These are phyloP conservation scores for Hyperopisus bebe DNA, from an alignment of 2,113 vertebrate genomes.

Conservation along the genomic window DNA sequence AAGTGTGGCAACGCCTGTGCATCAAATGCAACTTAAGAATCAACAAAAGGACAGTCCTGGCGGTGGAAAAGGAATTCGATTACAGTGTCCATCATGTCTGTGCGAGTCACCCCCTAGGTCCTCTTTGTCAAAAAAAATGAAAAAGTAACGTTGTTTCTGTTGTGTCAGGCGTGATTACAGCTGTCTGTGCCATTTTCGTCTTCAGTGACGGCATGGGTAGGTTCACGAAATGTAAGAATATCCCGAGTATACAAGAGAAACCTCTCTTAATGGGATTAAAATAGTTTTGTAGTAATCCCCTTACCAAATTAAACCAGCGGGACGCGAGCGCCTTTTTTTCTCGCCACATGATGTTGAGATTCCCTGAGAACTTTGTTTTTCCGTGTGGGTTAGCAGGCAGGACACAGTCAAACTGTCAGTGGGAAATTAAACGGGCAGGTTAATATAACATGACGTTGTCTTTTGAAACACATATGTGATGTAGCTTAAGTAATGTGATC, in stretches of 20 bases:
- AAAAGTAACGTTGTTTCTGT: not conserved
- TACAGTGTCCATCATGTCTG: not conserved
- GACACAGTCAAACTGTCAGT: not conserved
- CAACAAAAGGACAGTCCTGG: not conserved
- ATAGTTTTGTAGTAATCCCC: constrained; percentile 55
- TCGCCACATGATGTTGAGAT: constrained; percentile 45
- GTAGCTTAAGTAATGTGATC: not conserved
- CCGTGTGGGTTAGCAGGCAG: not conserved
- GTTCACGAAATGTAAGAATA: not conserved
- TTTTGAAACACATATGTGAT: not conserved
- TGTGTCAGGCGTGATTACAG: not conserved
- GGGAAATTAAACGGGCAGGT: not conserved
- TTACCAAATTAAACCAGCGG: constrained; percentile 47
- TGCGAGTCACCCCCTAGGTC: not conserved
- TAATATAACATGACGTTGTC: not conserved
- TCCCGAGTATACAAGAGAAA: not conserved
- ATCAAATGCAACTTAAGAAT: not conserved
- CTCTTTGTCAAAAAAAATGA: not conserved
- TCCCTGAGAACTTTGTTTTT: constrained; percentile 28
- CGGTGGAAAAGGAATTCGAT: not conserved
- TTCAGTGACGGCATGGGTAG: not conserved
- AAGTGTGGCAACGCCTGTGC: no score
- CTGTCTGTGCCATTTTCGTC: not conserved
- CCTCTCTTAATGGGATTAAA: constrained; percentile 53
- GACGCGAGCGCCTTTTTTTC: constrained; percentile 24